Conservation (phyloP, 2,113 vertebrate genomes). For the Lepus americanus region DNA sequence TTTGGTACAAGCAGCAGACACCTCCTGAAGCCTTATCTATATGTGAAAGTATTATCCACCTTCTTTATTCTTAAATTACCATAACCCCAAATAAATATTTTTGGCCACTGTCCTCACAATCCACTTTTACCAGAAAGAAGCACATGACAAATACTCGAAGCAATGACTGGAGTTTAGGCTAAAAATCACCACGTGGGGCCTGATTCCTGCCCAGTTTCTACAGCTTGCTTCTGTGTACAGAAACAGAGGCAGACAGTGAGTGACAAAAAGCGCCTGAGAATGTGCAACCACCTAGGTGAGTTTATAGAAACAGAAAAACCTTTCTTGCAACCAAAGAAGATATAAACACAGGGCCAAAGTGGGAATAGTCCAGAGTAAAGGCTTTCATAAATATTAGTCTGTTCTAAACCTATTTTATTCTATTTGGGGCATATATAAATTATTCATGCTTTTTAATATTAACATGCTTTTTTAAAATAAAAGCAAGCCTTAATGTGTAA, state of each 20-base stretch:
- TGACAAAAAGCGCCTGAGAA: background rate
- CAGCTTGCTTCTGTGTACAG: background rate
- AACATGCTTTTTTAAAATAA: conserved; percentile 36
- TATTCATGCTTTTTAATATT: background rate
- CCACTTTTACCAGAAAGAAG: conserved; percentile 34
- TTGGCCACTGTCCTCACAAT: conserved; percentile 7
- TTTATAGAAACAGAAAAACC: conserved; percentile 1
- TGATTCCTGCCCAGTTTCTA: background rate
- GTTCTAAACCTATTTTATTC: conserved; percentile 32
- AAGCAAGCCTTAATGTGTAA: background rate
- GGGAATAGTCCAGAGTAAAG: conserved; percentile 16
- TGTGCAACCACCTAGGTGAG: background rate
- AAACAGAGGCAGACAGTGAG: background rate
- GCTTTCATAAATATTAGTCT: background rate
- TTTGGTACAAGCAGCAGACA: background rate
- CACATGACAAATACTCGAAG: conserved; percentile 21
- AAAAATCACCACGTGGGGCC: background rate
- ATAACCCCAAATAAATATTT: conserved; percentile 26
- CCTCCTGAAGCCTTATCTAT: background rate
- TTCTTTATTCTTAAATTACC: conserved; percentile 38
- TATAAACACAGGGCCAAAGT: background rate
- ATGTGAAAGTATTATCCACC: background rate
- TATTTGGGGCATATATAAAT: background rate
- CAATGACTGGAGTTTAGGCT: conserved; percentile 45
- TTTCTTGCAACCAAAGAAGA: background rate